Percentiles rank a stretch among this genome's conserved stretches.
Conservation (phyloP, 1,140 invertebrate genomes). For the Ditylenchus dipsaci region DNA sequence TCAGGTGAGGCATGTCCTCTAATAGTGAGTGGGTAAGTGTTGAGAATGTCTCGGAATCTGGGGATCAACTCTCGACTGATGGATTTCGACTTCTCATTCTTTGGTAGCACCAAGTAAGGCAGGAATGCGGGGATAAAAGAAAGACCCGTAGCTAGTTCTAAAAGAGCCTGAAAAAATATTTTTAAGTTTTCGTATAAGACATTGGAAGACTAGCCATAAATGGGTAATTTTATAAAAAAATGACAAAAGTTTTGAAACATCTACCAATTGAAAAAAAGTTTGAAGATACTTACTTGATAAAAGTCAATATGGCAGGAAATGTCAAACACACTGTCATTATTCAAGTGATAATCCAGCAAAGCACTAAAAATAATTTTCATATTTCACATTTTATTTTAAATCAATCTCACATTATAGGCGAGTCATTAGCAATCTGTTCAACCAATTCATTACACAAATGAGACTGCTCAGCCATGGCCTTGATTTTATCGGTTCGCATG, state of each 20-base stretch:
- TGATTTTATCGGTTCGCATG: constrained; percentile 5
- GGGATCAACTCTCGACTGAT: constrained; percentile 55
- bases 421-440: neutral
- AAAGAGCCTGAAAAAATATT: constrained; percentile 35
- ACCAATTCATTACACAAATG: constrained; percentile 6
- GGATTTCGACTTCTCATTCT: constrained; percentile 40
- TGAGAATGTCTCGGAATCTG: constrained; percentile 47
- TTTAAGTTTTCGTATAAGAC: neutral
- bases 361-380: constrained; percentile 17
- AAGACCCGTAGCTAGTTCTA: constrained; percentile 48
- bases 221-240: too few species aligned
- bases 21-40: constrained; percentile 39
- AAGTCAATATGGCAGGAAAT: constrained; percentile 54
- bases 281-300: constrained; percentile 43
- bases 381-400: neutral
- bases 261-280: neutral
- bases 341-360: constrained; percentile 51
- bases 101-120: constrained; percentile 45
- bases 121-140: constrained; percentile 43
- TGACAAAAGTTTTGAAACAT: neutral
- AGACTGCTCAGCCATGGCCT: constrained; percentile 17
- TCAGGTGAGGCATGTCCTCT: constrained; percentile 48
- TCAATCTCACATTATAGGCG: neutral
- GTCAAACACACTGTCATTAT: constrained; percentile 54
- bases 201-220: neutral